Evolutionary conservation across 2,113 vertebrate species (phyloP), one percentile per base, ranked within the genome.

Genomic region (Laticauda laticaudata): DNA sequence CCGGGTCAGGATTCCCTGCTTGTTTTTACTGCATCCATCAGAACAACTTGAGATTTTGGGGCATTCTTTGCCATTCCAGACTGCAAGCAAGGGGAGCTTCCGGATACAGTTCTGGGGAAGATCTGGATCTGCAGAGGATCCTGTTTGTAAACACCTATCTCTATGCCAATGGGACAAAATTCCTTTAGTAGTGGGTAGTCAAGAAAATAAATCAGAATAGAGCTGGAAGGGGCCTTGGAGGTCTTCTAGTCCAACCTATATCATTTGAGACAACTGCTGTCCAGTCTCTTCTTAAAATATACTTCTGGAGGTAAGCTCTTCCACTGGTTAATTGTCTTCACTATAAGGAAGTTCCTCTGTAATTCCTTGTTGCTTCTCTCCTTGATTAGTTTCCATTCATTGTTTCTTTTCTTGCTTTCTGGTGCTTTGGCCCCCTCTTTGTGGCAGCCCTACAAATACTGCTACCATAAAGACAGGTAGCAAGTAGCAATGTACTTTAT

Each of bases 1-100:
- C 95, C 95, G 93, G 96, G 95, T 96, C 94, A 96, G 54, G 97
- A 97, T 93, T 95, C 90, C 75, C 94, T 91, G 95, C 95, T 97
- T 96, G 96, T 96, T 97, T 97, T 29, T 95, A 64, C 92, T 91
- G 94, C 81, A 94, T 94, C 95, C 94, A 92, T 92, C 93, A 75
- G 54, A n/a, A 21, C 86, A 1, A 87, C 88, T 90, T 95, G 86
- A 96, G 0, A 89, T 81, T 93, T 61, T 20, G 51, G 24, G 0
- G 1, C 0, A 0, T 23, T 45, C 1, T 57, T 53, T 94, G 59
- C 53, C 0, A 89, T 34, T 89, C 56, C 57, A 61, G 54, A 10
- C 21, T 53, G 45, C 26, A n/a, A 29, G 88, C 7, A 54, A 55
- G n/a, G 29, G 24, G 1, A 34, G 20, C 48, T 85, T 18, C 0